Evolutionary conservation across 2,888 invertebrate genomes (phyloP).

Genomic region (Eurois occulta): DNA sequence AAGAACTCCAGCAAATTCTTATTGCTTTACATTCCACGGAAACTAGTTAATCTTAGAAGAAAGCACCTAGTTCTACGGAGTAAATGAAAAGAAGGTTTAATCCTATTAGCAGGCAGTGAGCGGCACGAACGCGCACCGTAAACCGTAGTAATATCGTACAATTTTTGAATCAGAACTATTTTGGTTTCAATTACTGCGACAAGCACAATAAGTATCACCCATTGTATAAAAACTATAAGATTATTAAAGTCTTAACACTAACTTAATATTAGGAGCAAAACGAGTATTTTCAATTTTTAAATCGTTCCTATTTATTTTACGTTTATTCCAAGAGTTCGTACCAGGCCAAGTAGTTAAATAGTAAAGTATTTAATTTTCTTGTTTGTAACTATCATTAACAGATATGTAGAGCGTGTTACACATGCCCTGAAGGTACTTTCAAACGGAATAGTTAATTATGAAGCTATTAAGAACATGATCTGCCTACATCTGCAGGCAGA

Average conservation of each 20-base stretch:
- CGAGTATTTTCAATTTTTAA: background rate
- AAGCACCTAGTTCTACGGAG: slow-evolving; percentile 6
- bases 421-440: slow-evolving; percentile 6
- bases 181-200: background rate
- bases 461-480: slow-evolving; percentile 3
- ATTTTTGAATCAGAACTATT: background rate
- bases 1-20: slow-evolving; percentile 15
- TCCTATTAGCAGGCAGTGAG: slow-evolving; percentile 3
- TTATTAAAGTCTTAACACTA: too few species aligned
- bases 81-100: slow-evolving; percentile 17
- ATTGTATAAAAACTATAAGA: too few species aligned
- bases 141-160: background rate
- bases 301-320: background rate
- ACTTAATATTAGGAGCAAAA: too few species aligned
- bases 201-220: background rate
- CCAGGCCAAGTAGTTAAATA: background rate
- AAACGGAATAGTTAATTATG: slow-evolving; percentile 19
- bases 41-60: slow-evolving; percentile 37
- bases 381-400: slow-evolving; percentile 9
- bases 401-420: slow-evolving; percentile 23
- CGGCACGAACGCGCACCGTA: background rate
- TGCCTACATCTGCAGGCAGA: background rate
- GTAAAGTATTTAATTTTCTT: background rate
- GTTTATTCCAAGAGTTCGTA: background rate
- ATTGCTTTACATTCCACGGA: slow-evolving; percentile 38